Percentiles rank a stretch among this genome's conserved stretches.
Conservation (phyloP, 2,113 vertebrate species). For the Nannospalax galili region DNA sequence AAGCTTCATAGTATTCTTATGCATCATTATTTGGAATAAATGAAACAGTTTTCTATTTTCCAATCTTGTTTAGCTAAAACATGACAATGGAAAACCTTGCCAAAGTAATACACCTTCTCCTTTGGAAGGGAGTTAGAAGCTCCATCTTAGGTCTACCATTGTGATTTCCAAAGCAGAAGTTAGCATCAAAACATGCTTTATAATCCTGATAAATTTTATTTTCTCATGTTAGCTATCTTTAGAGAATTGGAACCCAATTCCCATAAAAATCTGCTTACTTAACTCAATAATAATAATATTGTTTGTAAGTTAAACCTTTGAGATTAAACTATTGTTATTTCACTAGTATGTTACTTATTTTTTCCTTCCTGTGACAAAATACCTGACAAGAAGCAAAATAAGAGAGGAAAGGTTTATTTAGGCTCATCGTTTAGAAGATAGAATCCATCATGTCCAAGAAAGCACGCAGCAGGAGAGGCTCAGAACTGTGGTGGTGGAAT, state of each 20-base stretch:
- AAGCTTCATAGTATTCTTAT: not conserved
- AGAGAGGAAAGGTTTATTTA: not conserved
- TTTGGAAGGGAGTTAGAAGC: constrained; percentile 55
- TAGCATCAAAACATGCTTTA: constrained; percentile 48
- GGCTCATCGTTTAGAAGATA: not conserved
- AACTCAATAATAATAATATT: not conserved
- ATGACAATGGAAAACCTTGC: constrained; percentile 45
- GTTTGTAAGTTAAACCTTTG: not conserved
- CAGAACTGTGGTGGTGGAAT: too few relatives aligned
- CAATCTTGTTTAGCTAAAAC: constrained; percentile 63
- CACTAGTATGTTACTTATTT: not conserved
- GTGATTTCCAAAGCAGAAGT: constrained; percentile 24
- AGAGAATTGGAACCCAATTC: constrained; percentile 28
- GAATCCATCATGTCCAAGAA: not conserved
- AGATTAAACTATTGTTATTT: not conserved
- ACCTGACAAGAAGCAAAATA: not conserved
- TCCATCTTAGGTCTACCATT: constrained; percentile 16
- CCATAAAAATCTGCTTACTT: not conserved
- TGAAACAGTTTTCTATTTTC: constrained; percentile 54
- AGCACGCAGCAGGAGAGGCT: not conserved
- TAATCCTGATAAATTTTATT: constrained; percentile 42
- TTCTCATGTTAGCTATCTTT: constrained; percentile 47
- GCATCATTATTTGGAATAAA: constrained; percentile 51
- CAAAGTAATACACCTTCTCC: constrained; percentile 48
- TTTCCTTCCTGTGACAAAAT: not conserved